Conservation (phyloP, 2,888 invertebrate species). For the Merodon equestris region DNA sequence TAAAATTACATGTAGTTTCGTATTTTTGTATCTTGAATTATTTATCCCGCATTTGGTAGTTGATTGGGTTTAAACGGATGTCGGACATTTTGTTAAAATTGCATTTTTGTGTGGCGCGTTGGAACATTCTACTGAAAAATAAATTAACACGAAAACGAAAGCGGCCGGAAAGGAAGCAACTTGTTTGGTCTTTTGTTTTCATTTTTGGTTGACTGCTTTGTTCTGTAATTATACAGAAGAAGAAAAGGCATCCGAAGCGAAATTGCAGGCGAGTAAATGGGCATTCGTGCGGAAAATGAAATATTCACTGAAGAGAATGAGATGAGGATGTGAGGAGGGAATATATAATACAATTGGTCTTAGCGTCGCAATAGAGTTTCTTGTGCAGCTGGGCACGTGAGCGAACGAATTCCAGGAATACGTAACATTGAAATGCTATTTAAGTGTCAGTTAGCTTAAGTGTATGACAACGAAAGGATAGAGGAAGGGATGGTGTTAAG, state of each 20-base stretch:
- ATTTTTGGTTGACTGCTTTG: conserved; percentile 6
- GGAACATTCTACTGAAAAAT: conserved; percentile 1
- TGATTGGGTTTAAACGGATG: not conserved
- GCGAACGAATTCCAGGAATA: too few relatives aligned
- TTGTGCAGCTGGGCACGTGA: too few relatives aligned
- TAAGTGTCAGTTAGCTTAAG: too few relatives aligned
- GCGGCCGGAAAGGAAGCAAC: not conserved
- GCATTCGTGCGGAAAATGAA: conserved; percentile 3
- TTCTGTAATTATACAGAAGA: not conserved
- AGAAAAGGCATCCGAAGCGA: not conserved
- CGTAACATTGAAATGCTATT: too few relatives aligned
- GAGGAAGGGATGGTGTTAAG: too few relatives aligned
- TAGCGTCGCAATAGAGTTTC: too few relatives aligned
- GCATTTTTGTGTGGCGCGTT: conserved; percentile 17
- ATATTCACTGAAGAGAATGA: not conserved
- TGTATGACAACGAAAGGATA: too few relatives aligned
- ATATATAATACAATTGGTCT: not conserved
- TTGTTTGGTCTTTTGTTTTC: not conserved
- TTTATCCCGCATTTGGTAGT: too few relatives aligned
- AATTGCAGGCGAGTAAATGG: too few relatives aligned
- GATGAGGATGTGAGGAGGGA: not conserved
- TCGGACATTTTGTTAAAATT: conserved; percentile 4
- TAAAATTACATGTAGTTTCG: too few relatives aligned
- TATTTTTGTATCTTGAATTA: too few relatives aligned
- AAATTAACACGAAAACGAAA: conserved; percentile 24